phyloP scores from a whole-genome alignment of 2,113 vertebrate species.

The Oceanodroma tethys region DNA sequence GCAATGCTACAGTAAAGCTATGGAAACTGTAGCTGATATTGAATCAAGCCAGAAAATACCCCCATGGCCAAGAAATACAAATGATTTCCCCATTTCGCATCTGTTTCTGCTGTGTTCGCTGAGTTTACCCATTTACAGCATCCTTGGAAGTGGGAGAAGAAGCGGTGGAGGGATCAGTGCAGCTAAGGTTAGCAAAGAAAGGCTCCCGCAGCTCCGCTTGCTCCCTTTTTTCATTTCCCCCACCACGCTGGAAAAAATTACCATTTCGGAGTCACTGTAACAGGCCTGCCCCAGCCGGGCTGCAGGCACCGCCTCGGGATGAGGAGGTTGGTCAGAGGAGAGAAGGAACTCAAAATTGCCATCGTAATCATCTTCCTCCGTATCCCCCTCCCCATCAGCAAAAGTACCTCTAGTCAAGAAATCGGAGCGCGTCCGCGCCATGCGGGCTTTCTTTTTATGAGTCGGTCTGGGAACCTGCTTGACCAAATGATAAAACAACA shows the following conservation, averaged over 20 bases:
- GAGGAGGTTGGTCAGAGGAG: constrained; percentile 83
- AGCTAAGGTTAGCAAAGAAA: constrained; percentile 82
- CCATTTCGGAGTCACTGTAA: constrained; percentile 99
- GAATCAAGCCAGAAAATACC: neutral
- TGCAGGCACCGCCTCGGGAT: constrained; percentile 80
- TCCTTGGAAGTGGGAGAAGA: constrained; percentile 48
- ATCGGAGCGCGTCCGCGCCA: constrained; percentile 99
- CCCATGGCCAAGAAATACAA: neutral
- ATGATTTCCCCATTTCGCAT: neutral
- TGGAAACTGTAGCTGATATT: neutral
- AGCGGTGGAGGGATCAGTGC: constrained; percentile 72
- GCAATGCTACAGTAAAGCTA: neutral
- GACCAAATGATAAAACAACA: constrained; percentile 81
- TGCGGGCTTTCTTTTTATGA: constrained; percentile 99
- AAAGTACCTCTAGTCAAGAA: constrained; percentile 95
- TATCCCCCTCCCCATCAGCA: constrained; percentile 88
- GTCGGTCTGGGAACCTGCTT: constrained; percentile 83
- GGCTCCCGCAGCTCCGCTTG: constrained; percentile 54
- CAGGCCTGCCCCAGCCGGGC: constrained; percentile 86
- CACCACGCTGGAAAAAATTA: constrained; percentile 79
- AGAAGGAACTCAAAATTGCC: constrained; percentile 80
- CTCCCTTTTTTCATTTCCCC: constrained; percentile 15
- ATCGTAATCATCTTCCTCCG: constrained; percentile 92
- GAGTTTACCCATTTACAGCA: constrained; percentile 45
- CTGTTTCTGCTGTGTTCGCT: constrained; percentile 26